These are phyloP conservation scores for Rhinella marina DNA, from an alignment of 2,797 vertebrate species.

Conservation along the genomic window DNA sequence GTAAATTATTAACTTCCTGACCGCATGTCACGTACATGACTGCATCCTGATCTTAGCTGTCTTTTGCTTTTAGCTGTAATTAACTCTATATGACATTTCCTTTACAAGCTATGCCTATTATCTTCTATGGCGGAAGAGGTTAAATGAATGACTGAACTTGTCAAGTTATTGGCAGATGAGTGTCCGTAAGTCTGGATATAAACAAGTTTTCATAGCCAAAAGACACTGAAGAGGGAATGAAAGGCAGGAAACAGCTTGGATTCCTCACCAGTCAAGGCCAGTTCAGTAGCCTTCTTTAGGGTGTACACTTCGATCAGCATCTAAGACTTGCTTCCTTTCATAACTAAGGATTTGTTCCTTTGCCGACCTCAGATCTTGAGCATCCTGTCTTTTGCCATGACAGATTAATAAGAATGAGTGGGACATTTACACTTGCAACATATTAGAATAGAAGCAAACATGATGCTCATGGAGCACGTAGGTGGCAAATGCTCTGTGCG, in stretches of 20 bases:
- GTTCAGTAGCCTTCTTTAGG: conserved; percentile 67
- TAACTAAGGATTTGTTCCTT: conserved; percentile 61
- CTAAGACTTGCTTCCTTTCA: conserved; percentile 68
- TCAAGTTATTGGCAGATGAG: conserved; percentile 42
- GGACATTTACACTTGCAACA: conserved; percentile 66
- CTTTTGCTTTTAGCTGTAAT: conserved; percentile 9
- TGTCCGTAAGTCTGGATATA: conserved; percentile 41
- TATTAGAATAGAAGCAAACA: conserved; percentile 62
- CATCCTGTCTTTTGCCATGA: conserved; percentile 68
- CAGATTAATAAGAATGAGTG: conserved; percentile 64
- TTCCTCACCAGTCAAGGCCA: conserved; percentile 64
- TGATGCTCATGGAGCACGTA: conserved; percentile 57
- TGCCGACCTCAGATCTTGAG: conserved; percentile 66
- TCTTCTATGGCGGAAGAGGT: conserved; percentile 11
- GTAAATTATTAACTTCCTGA: background rate
- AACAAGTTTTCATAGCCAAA: conserved; percentile 61
- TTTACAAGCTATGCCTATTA: conserved; percentile 25
- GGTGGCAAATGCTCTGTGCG: conserved; percentile 65
- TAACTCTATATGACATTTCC: conserved; percentile 3
- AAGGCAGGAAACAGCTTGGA: conserved; percentile 70
- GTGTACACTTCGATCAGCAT: conserved; percentile 63
- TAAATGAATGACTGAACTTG: conserved; percentile 34
- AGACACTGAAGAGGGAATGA: conserved; percentile 50
- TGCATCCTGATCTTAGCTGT: conserved; percentile 4
- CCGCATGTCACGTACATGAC: background rate